A percentile compares a stretch with the other conserved stretches of the same genome.
Evolutionary conservation across 53 echinoderm and acorn worm species (phyloP).

Genomic region (Hippasteria phrygiana): DNA sequence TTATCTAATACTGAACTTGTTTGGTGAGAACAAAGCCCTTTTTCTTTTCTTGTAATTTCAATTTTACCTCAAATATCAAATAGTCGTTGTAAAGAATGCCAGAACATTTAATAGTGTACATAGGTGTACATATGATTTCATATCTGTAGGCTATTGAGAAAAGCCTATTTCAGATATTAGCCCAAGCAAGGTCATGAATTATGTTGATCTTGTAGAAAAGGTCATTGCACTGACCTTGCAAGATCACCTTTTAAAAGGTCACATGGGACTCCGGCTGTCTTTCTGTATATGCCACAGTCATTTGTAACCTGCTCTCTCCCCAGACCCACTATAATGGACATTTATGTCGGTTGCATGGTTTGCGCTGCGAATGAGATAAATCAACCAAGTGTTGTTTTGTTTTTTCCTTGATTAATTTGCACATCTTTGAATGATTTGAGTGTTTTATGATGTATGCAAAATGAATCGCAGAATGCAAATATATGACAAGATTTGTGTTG

Average conservation of each 20-base stretch:
- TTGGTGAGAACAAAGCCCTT: background rate
- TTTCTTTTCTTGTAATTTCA: background rate
- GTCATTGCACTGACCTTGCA: background rate
- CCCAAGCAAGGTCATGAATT: background rate
- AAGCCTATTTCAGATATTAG: background rate
- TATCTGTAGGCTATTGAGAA: background rate
- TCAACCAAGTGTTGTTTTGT: too few relatives aligned
- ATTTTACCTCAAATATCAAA: conserved; percentile 16
- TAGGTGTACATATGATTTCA: conserved; percentile 30
- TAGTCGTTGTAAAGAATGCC: conserved; percentile 7
- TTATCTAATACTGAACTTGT: background rate
- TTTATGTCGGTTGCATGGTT: too few relatives aligned
- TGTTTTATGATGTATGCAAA: too few relatives aligned
- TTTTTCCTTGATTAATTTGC: too few relatives aligned
- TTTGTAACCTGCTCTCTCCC: background rate
- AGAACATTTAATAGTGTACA: conserved; percentile 30
- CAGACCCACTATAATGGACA: too few relatives aligned
- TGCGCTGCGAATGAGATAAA: too few relatives aligned
- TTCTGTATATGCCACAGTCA: background rate
- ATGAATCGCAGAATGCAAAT: too few relatives aligned
- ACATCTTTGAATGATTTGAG: too few relatives aligned
- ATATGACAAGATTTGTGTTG: too few relatives aligned
- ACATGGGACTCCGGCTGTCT: background rate
- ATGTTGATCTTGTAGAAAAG: background rate
- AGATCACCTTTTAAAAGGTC: background rate